Base-by-base conservation (phyloP, 2,888 invertebrate genomes). In the Caenorhabditis becei region DNA sequence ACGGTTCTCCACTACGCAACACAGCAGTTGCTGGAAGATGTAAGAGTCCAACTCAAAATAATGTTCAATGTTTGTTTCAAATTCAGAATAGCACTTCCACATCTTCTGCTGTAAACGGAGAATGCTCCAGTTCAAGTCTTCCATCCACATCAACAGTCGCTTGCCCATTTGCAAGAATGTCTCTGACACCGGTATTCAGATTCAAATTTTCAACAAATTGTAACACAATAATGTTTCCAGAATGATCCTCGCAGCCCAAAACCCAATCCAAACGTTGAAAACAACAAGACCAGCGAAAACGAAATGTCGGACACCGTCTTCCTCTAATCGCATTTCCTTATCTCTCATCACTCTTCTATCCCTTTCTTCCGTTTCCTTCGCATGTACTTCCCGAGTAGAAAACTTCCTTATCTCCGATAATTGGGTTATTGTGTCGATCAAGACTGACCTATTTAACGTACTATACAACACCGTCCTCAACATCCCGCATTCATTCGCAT, bases 1-100 rank as follows among this genome's bases (percentile, higher is more conserved):
- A 83, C 85, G 0, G 87, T 87, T n/a, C 77, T 87, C n/a, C 87
- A 87, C 54, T 78, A 87, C 61, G 87, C 87, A 4, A 87, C 87
- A 2, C 74, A 81, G 47, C 74, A 82, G 44, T 54, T 85, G 20
- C 51, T 77, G 11, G 67, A 77, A 67, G 77, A 77, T 47, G 77
- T 77, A n/a, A 35, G 62, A 20, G 28, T 2, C 7, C 5, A 2
- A 18, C 3, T 23, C 0, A 24, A 14, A 7, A 4, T 16, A 18
- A 28, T 18, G 14, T 20, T 44, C 7, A 49, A 23, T 58, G n/a
- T n/a, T n/a, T n/a, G n/a, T 11, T 37, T 32, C 8, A n/a, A 16
- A 28, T 77, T 62, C 18, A 69, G 69, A 69, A 69, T 41, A 37
- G 24, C 4, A 20, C 66, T 26, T 51, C 66, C 7, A 59, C 66